A percentile compares a stretch with the other conserved stretches of the same genome.
Conservation (phyloP, 2,113 vertebrate species). For the Strix uralensis region DNA sequence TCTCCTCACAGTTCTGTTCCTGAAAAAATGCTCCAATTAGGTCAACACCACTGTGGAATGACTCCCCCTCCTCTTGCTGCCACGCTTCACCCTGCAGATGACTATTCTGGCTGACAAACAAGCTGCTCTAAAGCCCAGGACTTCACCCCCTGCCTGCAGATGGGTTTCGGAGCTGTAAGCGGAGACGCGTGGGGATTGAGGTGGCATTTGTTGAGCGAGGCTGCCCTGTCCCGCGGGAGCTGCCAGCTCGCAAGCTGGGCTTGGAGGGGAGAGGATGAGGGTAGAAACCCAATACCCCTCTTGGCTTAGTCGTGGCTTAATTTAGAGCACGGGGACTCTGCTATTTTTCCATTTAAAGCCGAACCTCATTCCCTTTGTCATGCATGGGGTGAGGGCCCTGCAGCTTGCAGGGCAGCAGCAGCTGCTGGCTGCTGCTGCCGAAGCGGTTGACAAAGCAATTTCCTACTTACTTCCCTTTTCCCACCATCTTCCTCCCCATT, state of each 20-base stretch:
- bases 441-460: not conserved
- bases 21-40: fast-evolving
- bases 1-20: not conserved
- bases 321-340: conserved; percentile 49
- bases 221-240: not conserved
- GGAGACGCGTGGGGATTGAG: not conserved
- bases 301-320: not conserved
- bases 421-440: not conserved
- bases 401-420: conserved; percentile 16
- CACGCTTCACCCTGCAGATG: not conserved
- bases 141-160: not conserved
- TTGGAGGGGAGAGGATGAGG: not conserved
- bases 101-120: not conserved
- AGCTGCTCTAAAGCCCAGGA: not conserved
- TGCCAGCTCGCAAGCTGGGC: not conserved
- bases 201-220: not conserved
- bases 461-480: not conserved
- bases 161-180: not conserved
- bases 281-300: conserved; percentile 28
- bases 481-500: not conserved
- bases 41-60: not conserved
- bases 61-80: too few relatives aligned
- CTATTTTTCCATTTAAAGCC: conserved; percentile 47
- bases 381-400: not conserved
- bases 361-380: not conserved